These are phyloP conservation scores for Plestiodon gilberti DNA, from an alignment of 2,113 vertebrate species.

Conservation along the genomic window DNA sequence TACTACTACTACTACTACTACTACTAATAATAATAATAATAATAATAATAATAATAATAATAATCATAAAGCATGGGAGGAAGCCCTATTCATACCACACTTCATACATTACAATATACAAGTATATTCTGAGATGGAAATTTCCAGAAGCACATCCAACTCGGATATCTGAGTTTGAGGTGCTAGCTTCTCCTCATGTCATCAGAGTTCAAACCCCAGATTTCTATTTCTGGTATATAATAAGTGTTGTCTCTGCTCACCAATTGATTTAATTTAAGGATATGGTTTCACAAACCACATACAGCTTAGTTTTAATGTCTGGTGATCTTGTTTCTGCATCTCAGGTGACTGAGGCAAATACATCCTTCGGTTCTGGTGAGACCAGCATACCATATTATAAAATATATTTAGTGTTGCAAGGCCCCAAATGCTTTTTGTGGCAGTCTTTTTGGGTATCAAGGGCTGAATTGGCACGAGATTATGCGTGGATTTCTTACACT, in stretches of 20 bases:
- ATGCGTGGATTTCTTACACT: not conserved
- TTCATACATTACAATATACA: not conserved
- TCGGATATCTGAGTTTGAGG: not conserved
- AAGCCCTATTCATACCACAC: not conserved
- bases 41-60: too few relatives aligned
- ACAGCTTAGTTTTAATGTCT: rapidly evolving
- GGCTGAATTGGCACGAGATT: not conserved
- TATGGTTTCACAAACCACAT: not conserved
- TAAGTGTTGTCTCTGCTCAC: not conserved
- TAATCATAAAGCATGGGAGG: not conserved
- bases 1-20: too few relatives aligned
- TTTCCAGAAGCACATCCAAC: not conserved
- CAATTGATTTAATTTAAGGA: not conserved
- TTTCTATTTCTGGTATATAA: not conserved
- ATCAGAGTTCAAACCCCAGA: not conserved
- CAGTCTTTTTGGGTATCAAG: not conserved
- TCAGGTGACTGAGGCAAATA: not conserved
- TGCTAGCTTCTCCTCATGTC: not conserved
- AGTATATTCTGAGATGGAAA: not conserved
- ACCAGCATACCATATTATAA: not conserved
- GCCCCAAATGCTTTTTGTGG: rapidly evolving
- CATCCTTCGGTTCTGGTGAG: not conserved
- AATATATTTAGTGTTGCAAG: not conserved
- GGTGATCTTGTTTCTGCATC: not conserved
- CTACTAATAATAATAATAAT: too few relatives aligned